phyloP scores from a whole-genome alignment of 2,888 invertebrate genomes.

The Metacarcinus magister region DNA sequence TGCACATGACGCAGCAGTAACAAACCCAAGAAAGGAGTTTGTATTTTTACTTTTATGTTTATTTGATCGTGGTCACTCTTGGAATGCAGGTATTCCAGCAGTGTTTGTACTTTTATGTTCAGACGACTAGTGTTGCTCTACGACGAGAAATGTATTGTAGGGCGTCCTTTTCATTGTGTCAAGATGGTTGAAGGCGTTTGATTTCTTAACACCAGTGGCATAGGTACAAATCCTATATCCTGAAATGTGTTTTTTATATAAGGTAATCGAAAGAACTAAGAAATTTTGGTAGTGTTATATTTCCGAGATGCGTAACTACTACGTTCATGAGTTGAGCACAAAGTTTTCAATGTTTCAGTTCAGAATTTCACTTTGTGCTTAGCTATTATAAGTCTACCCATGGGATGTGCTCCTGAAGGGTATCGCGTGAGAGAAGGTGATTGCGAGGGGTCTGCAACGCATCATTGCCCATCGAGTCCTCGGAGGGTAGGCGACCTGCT shows the following conservation, averaged over 20 bases:
- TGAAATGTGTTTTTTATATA: slow-evolving; percentile 44
- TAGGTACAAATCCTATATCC: slow-evolving; percentile 49
- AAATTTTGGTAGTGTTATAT: slow-evolving; percentile 12
- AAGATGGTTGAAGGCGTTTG: slow-evolving; percentile 33
- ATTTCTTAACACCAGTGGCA: slow-evolving; percentile 51
- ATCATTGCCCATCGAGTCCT: background rate
- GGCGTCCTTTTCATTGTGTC: background rate
- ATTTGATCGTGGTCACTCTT: background rate
- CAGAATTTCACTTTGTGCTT: slow-evolving; percentile 22
- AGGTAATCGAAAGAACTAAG: background rate
- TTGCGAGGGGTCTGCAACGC: background rate
- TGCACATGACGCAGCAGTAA: slow-evolving; percentile 26
- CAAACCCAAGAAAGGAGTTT: slow-evolving; percentile 14
- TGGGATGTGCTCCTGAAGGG: background rate
- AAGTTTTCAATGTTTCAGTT: background rate
- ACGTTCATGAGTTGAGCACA: slow-evolving; percentile 49
- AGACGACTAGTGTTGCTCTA: slow-evolving; percentile 27
- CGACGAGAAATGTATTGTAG: background rate
- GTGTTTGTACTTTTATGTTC: background rate
- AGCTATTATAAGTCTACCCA: background rate
- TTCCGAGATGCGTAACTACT: slow-evolving; percentile 31
- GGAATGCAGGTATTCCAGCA: background rate
- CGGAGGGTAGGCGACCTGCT: background rate
- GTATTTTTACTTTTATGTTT: background rate
- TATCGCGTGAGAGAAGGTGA: background rate